Evolutionary conservation across 2,113 vertebrate species (phyloP).

Genomic region (Daphoenositta chrysoptera): DNA sequence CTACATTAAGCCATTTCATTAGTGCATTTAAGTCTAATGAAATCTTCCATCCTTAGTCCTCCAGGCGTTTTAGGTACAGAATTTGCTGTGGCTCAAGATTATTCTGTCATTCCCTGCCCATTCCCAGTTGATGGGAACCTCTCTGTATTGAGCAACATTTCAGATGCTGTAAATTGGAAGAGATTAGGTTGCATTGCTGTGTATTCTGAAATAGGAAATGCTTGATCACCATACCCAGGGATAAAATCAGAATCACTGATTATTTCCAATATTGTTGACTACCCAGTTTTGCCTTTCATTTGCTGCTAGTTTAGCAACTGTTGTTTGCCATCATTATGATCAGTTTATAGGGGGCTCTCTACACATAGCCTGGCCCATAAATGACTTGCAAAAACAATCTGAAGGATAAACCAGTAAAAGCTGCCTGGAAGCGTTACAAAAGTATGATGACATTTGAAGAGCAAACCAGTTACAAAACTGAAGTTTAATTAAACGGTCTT

Average conservation of each 20-base stretch:
- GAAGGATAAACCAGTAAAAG: background rate
- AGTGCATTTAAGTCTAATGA: conserved; percentile 46
- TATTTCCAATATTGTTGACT: background rate
- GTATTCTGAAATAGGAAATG: background rate
- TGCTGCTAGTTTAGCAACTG: background rate
- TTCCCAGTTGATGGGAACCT: background rate
- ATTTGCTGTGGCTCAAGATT: conserved; percentile 24
- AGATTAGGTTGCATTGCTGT: background rate
- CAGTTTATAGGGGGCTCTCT: background rate
- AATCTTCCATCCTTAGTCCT: conserved; percentile 44
- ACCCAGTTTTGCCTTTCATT: background rate
- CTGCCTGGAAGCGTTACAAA: background rate
- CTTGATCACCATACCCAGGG: background rate
- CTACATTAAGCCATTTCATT: conserved; percentile 49
- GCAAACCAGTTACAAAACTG: background rate
- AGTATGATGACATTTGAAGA: background rate
- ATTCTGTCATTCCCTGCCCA: conserved; percentile 21
- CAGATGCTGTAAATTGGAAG: background rate
- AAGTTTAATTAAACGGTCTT: background rate
- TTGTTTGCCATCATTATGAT: background rate
- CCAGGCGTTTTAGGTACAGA: conserved; percentile 2
- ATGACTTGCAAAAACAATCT: background rate
- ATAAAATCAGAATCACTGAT: background rate
- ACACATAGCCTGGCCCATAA: background rate
- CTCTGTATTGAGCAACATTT: background rate